Base-by-base conservation (phyloP, 2,113 vertebrate species). In the Fulmarus glacialis region DNA sequence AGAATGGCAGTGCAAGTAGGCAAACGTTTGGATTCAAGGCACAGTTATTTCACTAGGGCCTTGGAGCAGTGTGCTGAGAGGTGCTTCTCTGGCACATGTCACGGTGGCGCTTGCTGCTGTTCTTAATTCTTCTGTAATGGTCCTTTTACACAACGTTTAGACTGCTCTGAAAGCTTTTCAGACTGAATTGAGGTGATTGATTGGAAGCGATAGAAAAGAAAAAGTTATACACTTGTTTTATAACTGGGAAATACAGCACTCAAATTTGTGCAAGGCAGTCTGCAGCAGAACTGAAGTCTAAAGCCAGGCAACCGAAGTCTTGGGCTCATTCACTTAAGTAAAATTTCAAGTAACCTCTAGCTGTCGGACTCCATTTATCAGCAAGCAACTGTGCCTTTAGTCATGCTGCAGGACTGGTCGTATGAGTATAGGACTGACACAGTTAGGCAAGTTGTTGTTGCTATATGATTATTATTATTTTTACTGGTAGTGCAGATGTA, bases 101-200 rank as follows among this genome's bases (percentile, higher is more conserved):
- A 5, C 0, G 2, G 40, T 21, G 50, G 43, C 2, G 4, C 9
- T 8, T 43, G 72, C 64, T 60, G 74, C 30, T 56, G 6, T 60
- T 68, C 38, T 59, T 58, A 47, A 53, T 74, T 59, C 18, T 42
- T 59, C 16, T 4, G 5, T 47, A 59, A 50, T 2, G 15, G 36
- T 34, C 23, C 34, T 63, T 60, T 70, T 81, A 40, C 30, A 12
- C 38, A 74, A 15, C 2, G 0, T 34, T 62, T 21, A 58, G 62
- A 11, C 14, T 30, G 21, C 52, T 48, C 32, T 55, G 45, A 77
- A 38, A 6, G 1, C 43, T 56, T 56, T 16, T 12, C 45, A 72
- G 40, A 27, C 36, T 2, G 2, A 55, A 32, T 12, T 42, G 50
- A 55, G 6, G 8, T 1, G 0, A 24, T 27, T 43, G 18, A 17